Evolutionary conservation across 2,888 invertebrate species (phyloP).

Genomic region (Drosophila borealis): DNA sequence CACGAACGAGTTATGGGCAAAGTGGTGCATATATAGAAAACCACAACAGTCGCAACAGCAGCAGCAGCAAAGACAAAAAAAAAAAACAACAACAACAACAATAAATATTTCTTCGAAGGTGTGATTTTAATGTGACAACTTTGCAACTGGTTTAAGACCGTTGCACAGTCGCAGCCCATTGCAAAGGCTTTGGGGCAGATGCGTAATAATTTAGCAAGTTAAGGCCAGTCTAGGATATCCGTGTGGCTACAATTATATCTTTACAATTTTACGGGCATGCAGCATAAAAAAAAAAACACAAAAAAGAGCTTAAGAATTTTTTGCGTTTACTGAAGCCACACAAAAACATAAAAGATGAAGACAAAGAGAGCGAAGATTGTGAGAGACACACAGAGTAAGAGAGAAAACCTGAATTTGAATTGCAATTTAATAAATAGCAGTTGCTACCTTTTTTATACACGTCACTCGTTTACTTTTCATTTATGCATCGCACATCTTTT

Average conservation of each 20-base stretch:
- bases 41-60: constrained; percentile 41
- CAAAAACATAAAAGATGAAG: constrained; percentile 36
- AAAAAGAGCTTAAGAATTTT: constrained; percentile 26
- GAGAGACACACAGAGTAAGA: constrained; percentile 6
- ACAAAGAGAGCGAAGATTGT: constrained; percentile 1
- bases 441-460: constrained; percentile 67
- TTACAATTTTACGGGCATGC: constrained; percentile 46
- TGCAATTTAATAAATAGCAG: constrained; percentile 71
- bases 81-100: constrained; percentile 42
- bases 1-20: constrained; percentile 72
- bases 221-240: constrained; percentile 50
- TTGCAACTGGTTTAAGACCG: constrained; percentile 71
- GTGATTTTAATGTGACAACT: constrained; percentile 81
- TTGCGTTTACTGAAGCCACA: constrained; percentile 60
- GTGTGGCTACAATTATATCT: constrained; percentile 52
- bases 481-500: constrained; percentile 60
- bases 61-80: neutral
- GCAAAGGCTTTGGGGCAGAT: constrained; percentile 29
- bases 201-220: constrained; percentile 50
- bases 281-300: constrained; percentile 34
- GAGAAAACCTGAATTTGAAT: constrained; percentile 65
- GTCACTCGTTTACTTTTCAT: constrained; percentile 68
- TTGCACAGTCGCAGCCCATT: constrained; percentile 11
- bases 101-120: constrained; percentile 74
- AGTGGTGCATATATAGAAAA: constrained; percentile 65